A percentile compares a stretch with the other conserved stretches of the same genome.
Evolutionary conservation across 53 echinoderm and acorn worm genomes (phyloP).

Genomic region (Arbacia lixula): DNA sequence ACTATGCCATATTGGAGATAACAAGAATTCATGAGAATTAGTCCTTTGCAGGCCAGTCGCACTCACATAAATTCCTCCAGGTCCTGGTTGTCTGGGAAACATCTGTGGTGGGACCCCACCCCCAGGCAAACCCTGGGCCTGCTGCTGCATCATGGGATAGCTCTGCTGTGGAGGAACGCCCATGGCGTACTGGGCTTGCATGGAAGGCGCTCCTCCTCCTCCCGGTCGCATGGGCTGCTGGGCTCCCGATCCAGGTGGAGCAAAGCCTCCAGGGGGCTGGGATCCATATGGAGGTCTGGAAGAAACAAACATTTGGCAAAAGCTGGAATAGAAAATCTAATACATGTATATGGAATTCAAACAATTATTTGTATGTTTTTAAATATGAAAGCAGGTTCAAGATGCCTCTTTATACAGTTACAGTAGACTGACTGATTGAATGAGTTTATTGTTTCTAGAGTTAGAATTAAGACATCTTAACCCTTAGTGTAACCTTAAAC

Average conservation of each 20-base stretch:
- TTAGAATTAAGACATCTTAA: no score
- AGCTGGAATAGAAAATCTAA: background rate
- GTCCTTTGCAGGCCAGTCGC: no score
- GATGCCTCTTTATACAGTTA: no score
- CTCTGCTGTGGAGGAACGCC: slow-evolving; percentile 15
- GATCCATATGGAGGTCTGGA: slow-evolving; percentile 26
- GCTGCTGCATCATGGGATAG: slow-evolving; percentile 31
- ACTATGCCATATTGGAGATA: no score
- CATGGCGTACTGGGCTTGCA: background rate
- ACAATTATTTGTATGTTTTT: no score
- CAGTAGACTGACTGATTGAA: no score
- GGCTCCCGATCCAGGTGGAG: background rate
- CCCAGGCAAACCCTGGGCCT: background rate
- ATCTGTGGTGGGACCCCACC: background rate
- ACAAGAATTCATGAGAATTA: no score
- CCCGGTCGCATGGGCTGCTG: background rate
- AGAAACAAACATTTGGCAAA: background rate
- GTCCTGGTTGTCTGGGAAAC: background rate
- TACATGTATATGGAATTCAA: no score
- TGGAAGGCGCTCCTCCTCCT: background rate
- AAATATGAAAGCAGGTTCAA: no score
- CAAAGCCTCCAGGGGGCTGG: slow-evolving; percentile 23
- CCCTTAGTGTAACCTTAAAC: no score
- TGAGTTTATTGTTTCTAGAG: no score
- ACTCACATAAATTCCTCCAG: slow-evolving; percentile 38